These are phyloP conservation scores for Cryptotis parvus DNA, from an alignment of 2,113 vertebrate species.

Conservation along the genomic window DNA sequence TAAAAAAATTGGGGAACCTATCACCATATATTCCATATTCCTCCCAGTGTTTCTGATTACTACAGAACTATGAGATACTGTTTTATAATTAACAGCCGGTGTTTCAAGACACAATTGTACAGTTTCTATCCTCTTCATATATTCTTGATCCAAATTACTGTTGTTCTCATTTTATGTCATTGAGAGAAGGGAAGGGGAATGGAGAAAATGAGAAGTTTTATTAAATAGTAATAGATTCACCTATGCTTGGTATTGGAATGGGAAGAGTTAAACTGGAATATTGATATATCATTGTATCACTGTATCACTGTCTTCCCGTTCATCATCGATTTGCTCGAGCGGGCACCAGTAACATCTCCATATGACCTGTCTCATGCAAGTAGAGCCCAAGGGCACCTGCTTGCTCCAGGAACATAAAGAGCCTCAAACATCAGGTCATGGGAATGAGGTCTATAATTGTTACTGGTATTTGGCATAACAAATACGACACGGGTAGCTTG, in stretches of 20 bases:
- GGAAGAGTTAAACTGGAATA: background rate
- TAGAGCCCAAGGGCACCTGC: too few species aligned
- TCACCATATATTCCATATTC: background rate
- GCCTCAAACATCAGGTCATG: too few species aligned
- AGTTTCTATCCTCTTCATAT: background rate
- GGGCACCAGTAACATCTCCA: too few species aligned
- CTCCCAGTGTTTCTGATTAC: background rate
- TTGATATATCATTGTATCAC: too few species aligned
- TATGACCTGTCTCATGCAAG: too few species aligned
- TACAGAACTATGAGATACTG: background rate
- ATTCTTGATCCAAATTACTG: background rate
- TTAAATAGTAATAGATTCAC: background rate
- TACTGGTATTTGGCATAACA: too few species aligned
- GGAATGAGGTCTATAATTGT: too few species aligned
- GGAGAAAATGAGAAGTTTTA: background rate
- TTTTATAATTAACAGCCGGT: background rate
- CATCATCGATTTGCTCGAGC: too few species aligned
- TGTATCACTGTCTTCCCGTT: too few species aligned
- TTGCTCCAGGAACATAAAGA: too few species aligned
- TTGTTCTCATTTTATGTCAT: background rate
- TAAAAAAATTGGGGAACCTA: background rate
- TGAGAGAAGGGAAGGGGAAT: background rate
- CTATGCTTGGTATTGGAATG: background rate
- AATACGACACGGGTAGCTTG: too few species aligned
- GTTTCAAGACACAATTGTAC: background rate